These are phyloP conservation scores for Kryptolebias marmoratus DNA, from an alignment of 2,113 vertebrate genomes.

Conservation along the genomic window DNA sequence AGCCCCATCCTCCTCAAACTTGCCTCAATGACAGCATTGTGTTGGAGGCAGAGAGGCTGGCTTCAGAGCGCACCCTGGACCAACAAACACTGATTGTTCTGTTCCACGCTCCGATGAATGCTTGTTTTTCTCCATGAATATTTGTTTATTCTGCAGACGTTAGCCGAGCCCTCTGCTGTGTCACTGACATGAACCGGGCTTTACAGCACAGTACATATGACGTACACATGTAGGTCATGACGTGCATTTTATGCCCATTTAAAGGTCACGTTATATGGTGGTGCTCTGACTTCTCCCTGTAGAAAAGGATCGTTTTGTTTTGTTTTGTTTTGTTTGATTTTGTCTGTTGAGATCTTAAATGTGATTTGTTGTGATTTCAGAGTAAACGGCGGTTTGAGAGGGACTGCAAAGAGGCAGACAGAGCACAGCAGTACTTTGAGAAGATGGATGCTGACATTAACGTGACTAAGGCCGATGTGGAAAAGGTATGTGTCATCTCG, in stretches of 20 bases:
- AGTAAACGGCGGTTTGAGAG: conserved; percentile 92
- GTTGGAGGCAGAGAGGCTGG: conserved; percentile 64
- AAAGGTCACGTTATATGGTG: conserved; percentile 41
- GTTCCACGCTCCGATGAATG: conserved; percentile 60
- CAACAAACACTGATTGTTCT: conserved; percentile 78
- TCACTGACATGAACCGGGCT: conserved; percentile 41
- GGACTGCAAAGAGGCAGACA: conserved; percentile 95
- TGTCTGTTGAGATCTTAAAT: neutral
- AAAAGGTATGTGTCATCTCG: conserved; percentile 85
- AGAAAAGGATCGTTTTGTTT: neutral
- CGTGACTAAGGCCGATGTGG: conserved; percentile 97
- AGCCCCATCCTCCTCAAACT: conserved; percentile 67
- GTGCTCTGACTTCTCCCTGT: neutral
- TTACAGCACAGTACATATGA: conserved; percentile 38
- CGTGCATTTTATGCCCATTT: conserved; percentile 27
- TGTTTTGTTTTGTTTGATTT: too few species aligned
- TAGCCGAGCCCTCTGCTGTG: conserved; percentile 32
- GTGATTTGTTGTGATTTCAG: conserved; percentile 68
- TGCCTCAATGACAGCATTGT: conserved; percentile 78
- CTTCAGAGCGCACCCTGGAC: conserved; percentile 68
- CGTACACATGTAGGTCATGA: conserved; percentile 39
- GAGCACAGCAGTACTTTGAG: conserved; percentile 96
- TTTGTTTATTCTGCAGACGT: conserved; percentile 73
- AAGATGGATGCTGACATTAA: conserved; percentile 99
- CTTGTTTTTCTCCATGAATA: conserved; percentile 73